These are phyloP conservation scores for Asteroscopus sphinx DNA, from an alignment of 2,888 invertebrate species.

Conservation along the genomic window DNA sequence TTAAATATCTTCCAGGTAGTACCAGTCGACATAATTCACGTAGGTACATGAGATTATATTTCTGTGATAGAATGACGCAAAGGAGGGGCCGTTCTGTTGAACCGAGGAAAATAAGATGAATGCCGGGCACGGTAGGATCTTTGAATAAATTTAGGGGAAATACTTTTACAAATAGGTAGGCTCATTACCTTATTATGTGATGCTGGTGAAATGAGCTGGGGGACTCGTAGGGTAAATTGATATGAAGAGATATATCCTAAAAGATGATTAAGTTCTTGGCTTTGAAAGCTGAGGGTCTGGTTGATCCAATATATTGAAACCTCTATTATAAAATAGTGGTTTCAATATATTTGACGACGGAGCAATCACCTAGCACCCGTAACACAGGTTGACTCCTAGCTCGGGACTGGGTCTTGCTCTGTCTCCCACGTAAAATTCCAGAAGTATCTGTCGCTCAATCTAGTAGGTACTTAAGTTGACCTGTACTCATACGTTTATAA, in stretches of 20 bases:
- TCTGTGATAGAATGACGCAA: constrained; percentile 48
- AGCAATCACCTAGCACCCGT: too few species aligned
- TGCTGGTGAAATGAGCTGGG: constrained; percentile 36
- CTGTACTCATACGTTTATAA: too few species aligned
- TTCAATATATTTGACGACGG: too few species aligned
- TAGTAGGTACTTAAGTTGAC: too few species aligned
- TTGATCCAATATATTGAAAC: too few species aligned
- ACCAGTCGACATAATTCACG: constrained; percentile 19
- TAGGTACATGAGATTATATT: constrained; percentile 28
- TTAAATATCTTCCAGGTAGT: not conserved
- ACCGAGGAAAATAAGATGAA: constrained; percentile 54
- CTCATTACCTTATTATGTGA: constrained; percentile 51
- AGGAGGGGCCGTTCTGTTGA: constrained; percentile 23
- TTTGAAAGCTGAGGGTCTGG: not conserved
- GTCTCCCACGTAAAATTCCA: too few species aligned
- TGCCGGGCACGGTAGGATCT: constrained; percentile 26
- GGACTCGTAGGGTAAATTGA: constrained; percentile 24
- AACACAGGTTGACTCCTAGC: too few species aligned
- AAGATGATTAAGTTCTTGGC: not conserved
- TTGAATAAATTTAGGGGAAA: constrained; percentile 53
- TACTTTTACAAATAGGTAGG: constrained; percentile 50
- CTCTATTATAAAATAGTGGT: too few species aligned
- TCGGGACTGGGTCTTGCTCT: too few species aligned
- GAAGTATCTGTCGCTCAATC: too few species aligned
- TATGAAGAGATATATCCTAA: not conserved